phyloP scores from a whole-genome alignment of 2,888 invertebrate species.

The Spicauda simplicius region DNA sequence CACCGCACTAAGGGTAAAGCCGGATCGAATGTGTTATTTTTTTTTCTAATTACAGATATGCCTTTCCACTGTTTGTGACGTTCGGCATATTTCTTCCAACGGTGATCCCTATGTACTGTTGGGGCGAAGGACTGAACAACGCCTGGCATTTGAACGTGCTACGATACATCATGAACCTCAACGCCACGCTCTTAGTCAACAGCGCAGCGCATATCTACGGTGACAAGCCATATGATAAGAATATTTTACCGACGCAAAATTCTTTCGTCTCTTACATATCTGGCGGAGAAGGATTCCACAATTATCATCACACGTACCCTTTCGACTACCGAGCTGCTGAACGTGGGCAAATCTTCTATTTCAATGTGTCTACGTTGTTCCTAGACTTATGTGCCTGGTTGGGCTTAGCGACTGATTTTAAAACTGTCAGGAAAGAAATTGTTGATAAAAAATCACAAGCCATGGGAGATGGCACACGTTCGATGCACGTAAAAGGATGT shows the following conservation, averaged over 20 bases:
- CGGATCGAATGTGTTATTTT: no score
- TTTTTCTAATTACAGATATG: conserved; percentile 68
- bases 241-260: conserved; percentile 54
- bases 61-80: not conserved
- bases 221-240: conserved; percentile 71
- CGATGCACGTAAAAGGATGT: not conserved
- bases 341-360: conserved; percentile 46
- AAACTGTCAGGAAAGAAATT: conserved; percentile 37
- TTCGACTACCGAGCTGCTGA: conserved; percentile 63
- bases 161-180: conserved; percentile 84
- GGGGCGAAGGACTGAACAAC: conserved; percentile 81
- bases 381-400: conserved; percentile 53
- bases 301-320: conserved; percentile 61
- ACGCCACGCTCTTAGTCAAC: conserved; percentile 87
- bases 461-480: not conserved
- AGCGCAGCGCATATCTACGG: conserved; percentile 86
- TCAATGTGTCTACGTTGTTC: conserved; percentile 48
- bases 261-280: conserved; percentile 45
- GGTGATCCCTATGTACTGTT: conserved; percentile 82
- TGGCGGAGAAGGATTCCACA: conserved; percentile 63
- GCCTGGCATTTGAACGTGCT: conserved; percentile 75
- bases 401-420: conserved; percentile 57
- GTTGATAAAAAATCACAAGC: not conserved
- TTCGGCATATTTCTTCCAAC: conserved; percentile 80
- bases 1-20: no score